Conservation (phyloP, 2,888 invertebrate genomes). For the Philereme vetulata region DNA sequence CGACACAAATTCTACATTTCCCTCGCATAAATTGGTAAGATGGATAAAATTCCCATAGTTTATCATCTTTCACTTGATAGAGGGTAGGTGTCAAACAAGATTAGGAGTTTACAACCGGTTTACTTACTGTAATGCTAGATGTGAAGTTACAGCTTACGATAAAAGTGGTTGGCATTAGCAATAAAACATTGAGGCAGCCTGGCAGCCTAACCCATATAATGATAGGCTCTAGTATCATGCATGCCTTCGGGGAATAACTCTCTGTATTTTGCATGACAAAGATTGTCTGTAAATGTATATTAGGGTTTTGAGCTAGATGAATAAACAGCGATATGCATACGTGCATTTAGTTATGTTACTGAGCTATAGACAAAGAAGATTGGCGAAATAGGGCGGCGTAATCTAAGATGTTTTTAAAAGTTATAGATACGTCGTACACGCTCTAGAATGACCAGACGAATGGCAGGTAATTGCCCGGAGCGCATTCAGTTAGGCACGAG, state of each 20-base stretch:
- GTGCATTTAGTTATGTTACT: too few relatives aligned
- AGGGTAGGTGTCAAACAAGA: constrained; percentile 27
- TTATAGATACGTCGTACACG: too few relatives aligned
- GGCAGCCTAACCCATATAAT: constrained; percentile 26
- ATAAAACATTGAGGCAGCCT: constrained; percentile 24
- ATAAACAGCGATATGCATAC: neutral
- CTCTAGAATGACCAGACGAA: too few relatives aligned
- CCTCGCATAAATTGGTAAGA: neutral
- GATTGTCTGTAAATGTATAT: constrained; percentile 2
- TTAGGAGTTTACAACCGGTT: constrained; percentile 26
- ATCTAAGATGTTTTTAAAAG: too few relatives aligned
- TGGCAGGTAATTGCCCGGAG: too few relatives aligned
- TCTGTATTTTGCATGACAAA: constrained; percentile 13
- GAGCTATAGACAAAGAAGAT: too few relatives aligned
- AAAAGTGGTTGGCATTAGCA: constrained; percentile 21
- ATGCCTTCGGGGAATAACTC: constrained; percentile 12
- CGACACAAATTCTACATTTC: neutral
- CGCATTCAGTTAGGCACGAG: too few relatives aligned
- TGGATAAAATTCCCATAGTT: constrained; percentile 12
- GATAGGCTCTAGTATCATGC: constrained; percentile 14
- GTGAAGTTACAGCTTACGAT: constrained; percentile 13
- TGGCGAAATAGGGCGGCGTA: too few relatives aligned
- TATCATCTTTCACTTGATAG: constrained; percentile 18
- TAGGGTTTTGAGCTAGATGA: neutral
- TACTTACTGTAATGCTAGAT: constrained; percentile 19